Evolutionary conservation across 2,113 vertebrate species (phyloP), one percentile per base, ranked within the genome.

Genomic region (Callospermophilus lateralis): DNA sequence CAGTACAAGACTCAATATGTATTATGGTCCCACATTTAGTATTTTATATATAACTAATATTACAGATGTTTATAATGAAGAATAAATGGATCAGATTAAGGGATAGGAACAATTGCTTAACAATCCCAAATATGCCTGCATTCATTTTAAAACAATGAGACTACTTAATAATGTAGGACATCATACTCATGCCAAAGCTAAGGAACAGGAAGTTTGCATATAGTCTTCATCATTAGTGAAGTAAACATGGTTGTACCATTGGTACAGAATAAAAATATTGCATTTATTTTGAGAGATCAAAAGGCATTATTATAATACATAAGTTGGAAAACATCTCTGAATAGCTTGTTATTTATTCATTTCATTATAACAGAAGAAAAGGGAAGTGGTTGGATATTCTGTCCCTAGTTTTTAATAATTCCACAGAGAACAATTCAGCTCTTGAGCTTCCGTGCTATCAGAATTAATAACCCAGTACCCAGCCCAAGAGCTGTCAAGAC

Each of bases 111-210:
- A 83, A 73, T 79, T 93, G 11, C 37, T 32, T 93, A 65, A 65
- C 12, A 53, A 61, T 85, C 91, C 13, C 76, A 89, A 81, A 73
- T 42, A 65, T 76, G 12, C 19, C 73, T 79, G 7, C 20, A 15
- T 92, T 7, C 61, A 13, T 73, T 73, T 94, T 63, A 92, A 81
- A 90, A 77, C 94, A 80, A 32, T 11, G 76, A 58, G 32, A 42
- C 53, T 19, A 13, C 7, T 2, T 48, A 63, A 39, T 55, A 55
- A 34, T 61, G 28, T 32, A 70, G 48, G 55, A 55, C 5, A 42
- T 53, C 9, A 45, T 10, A 88, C n/a, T 85, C 37, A 65, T 34
- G 3, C 19, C 26, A 53, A 61, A 79, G 26, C 28, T 80, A 85
- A 88, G 34, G 65, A 72, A 81, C 76, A 89, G n/a, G n/a, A 39